These are phyloP conservation scores for Xiphydria camelus DNA, from an alignment of 2,888 invertebrate species.

Conservation along the genomic window DNA sequence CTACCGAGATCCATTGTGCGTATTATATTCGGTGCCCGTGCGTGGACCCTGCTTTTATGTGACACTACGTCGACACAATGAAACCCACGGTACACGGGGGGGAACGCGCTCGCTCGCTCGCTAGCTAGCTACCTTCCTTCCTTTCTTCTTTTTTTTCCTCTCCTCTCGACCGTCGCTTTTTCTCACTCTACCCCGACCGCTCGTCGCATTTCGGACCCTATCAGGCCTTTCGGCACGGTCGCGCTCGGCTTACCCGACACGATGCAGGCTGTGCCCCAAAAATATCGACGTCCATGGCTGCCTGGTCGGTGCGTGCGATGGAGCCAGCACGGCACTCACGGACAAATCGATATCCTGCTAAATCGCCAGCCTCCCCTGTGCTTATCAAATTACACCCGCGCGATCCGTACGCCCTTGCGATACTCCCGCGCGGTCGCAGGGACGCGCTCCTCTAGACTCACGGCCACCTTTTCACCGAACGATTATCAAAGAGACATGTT, in stretches of 20 bases:
- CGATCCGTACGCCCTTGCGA: slow-evolving; percentile 8
- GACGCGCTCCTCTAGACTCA: slow-evolving; percentile 12
- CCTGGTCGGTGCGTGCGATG: slow-evolving; percentile 25
- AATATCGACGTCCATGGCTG: slow-evolving; percentile 57
- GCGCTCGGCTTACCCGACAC: slow-evolving; percentile 37
- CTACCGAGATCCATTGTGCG: slow-evolving; percentile 28
- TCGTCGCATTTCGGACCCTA: slow-evolving; percentile 40
- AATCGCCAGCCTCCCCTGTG: slow-evolving; percentile 46
- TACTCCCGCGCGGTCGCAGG: slow-evolving; percentile 15
- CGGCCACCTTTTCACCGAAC: slow-evolving; percentile 14
- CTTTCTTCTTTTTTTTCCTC: slow-evolving; percentile 19
- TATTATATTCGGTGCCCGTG: slow-evolving; percentile 2
- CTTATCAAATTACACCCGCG: slow-evolving; percentile 45
- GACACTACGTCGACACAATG: slow-evolving; percentile 21
- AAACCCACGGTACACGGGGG: slow-evolving; percentile 8
- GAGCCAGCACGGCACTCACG: slow-evolving; percentile 33
- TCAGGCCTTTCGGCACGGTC: slow-evolving; percentile 40
- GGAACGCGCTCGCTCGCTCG: slow-evolving; percentile 8
- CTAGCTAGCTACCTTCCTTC: slow-evolving; percentile 11
- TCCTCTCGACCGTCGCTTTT: slow-evolving; percentile 21
- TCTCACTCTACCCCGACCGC: slow-evolving; percentile 14
- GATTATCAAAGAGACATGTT: slow-evolving; percentile 42
- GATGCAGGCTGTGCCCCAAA: slow-evolving; percentile 48
- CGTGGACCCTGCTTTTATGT: slow-evolving; percentile 3
- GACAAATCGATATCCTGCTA: slow-evolving; percentile 53